phyloP scores from a whole-genome alignment of 2,888 invertebrate species.

The Caenorhabditis virilis region DNA sequence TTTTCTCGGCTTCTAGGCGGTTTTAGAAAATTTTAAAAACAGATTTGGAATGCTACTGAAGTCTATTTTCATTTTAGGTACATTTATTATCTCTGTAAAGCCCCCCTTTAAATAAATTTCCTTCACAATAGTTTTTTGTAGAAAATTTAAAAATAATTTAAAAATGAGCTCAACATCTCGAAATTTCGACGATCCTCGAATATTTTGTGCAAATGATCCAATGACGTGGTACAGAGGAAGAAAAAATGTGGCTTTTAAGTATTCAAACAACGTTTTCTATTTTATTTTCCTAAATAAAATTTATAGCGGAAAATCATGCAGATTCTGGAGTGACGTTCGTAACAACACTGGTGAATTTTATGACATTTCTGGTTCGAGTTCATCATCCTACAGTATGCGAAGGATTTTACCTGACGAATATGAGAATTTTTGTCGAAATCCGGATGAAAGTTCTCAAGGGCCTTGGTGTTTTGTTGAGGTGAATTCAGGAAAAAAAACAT shows the following conservation, averaged over 20 bases:
- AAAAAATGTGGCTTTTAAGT: constrained; percentile 12
- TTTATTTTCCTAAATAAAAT: neutral
- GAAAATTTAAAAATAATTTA: neutral
- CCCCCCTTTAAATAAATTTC: too few relatives aligned
- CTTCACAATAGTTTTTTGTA: too few relatives aligned
- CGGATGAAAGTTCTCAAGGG: constrained; percentile 16
- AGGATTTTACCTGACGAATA: constrained; percentile 27
- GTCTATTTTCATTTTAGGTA: too few relatives aligned
- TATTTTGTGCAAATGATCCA: constrained; percentile 23
- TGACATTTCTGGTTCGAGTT: constrained; percentile 24
- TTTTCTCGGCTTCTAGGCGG: too few relatives aligned
- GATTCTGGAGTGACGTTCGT: constrained; percentile 20
- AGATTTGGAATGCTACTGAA: too few relatives aligned
- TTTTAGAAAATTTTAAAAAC: too few relatives aligned
- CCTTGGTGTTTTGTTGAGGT: constrained; percentile 34
- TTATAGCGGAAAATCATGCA: constrained; percentile 7
- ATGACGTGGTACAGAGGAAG: constrained; percentile 33
- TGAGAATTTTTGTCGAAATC: constrained; percentile 37
- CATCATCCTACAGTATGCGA: constrained; percentile 26
- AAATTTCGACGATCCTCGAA: constrained; percentile 26
- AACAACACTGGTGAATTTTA: constrained; percentile 5
- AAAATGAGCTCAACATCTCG: constrained; percentile 24
- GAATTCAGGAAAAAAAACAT: too few relatives aligned
- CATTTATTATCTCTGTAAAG: too few relatives aligned
- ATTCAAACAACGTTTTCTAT: neutral